A percentile compares a stretch with the other conserved stretches of the same genome.
Evolutionary conservation across 2,888 invertebrate genomes (phyloP).

Genomic region (Drosophila sordidula): DNA sequence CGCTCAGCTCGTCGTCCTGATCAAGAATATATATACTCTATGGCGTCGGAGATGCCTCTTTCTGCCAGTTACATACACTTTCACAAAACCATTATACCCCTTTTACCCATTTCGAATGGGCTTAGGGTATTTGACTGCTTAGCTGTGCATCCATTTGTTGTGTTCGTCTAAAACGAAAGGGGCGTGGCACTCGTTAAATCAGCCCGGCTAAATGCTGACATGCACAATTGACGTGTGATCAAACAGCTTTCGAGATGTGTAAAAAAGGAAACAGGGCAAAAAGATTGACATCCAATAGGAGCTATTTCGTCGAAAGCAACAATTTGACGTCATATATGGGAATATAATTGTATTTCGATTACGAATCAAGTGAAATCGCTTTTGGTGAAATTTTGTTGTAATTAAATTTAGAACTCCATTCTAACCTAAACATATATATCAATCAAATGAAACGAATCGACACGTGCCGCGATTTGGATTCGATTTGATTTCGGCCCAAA

Average conservation of each 20-base stretch:
- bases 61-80: no score
- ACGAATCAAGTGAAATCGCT: no score
- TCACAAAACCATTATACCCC: no score
- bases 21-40: no score
- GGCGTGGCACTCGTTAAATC: conserved; percentile 13
- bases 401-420: no score
- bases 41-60: no score
- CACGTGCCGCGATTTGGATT: conserved; percentile 5
- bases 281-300: background rate
- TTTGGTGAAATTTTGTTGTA: no score
- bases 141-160: background rate
- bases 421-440: no score
- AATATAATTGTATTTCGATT: background rate
- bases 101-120: no score
- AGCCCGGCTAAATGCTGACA: conserved; percentile 8
- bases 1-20: no score
- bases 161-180: background rate
- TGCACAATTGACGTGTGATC: conserved; percentile 13
- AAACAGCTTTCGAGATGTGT: conserved; percentile 8
- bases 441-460: conserved; percentile 19
- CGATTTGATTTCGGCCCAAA: conserved; percentile 11
- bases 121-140: background rate
- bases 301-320: background rate
- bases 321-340: background rate
- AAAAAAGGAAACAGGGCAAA: background rate